Base-by-base conservation (phyloP, 2,797 vertebrate species). In the Accipiter minullus region DNA sequence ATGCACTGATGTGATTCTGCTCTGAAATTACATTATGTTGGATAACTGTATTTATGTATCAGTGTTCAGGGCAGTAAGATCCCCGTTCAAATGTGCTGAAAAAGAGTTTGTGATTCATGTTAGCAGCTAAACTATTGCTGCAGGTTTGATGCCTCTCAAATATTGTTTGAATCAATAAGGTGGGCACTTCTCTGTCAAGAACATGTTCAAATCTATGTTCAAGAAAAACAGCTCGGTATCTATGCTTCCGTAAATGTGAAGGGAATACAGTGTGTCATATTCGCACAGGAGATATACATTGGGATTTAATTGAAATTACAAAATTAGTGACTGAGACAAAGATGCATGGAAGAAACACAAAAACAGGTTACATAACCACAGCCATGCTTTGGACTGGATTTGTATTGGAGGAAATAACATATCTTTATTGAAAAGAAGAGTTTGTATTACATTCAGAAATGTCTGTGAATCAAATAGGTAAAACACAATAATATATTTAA, bases 131-230 rank as follows among this genome's bases (percentile, higher is more conserved):
- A 74, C 31, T 80, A 27, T 29, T 80, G 60, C 80, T 87, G 64
- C 31, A 75, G 15, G 82, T 89, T 47, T 80, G 42, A 67, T 88
- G 74, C 79, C 36, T 95, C 91, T 95, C 77, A 62, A 84, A 80
- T 97, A 93, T 60, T 96, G 81, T 96, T 96, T 91, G 58, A 94
- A 56, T 96, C 62, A 80, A 63, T 92, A 93, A 95, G 81, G 80
- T 86, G 81, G 94, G 34, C 67, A 47, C 50, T 96, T 93, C 69
- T 94, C 56, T 95, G 36, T 91, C 76, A 75, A 82, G 75, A 86
- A 71, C 86, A 47, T 26, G 32, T 34, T 96, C 59, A 81, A 84
- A 76, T 86, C 55, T 90, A 4, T 75, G 89, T 82, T 95, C 60
- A 45, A 50, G 72, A 64, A 77, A 79, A 89, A 62, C 44, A 58